Base-by-base conservation (phyloP, 1,140 invertebrate genomes). In the Lordiphosa stackelbergi region DNA sequence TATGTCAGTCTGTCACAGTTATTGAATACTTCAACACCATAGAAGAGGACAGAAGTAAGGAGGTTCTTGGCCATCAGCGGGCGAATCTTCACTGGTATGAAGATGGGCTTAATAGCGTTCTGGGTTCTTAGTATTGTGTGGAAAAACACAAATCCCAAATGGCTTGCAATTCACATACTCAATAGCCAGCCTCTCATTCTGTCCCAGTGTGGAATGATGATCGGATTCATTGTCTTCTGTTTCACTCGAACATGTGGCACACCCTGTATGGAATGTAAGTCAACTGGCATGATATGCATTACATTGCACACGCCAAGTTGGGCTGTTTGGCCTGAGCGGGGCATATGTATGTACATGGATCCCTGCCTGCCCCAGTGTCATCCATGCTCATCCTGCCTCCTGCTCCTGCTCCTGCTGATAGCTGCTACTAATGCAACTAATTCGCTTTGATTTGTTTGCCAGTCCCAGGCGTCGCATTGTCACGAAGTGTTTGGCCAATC, bases 371-470 rank as follows among this genome's bases (percentile, higher is more conserved):
- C 47, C 43, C 31, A 46, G 24, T 46, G 43, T 46, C 43, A 46
- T 46, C 43, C 43, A 49, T 19, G 28, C 35, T 34, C 22, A 46
- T 46, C 16, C 34, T 48, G 12, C 12, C 13, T 28, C 4, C 24
- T 46, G 52, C 13, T 35, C 24, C 22, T 22, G 36, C 51, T 49
- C 24, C 40, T 60, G 66, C 66, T 69, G 66, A 69, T 69, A 69
- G 66, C 66, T 69, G 66, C 66, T 66, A 69, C 66, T 69, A 69
- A 69, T 69, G 66, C 66, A 69, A 69, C 66, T 69, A 69, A 69
- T 69, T 69, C 66, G 66, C 66, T 69, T 69, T 69, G 66, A 69
- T 69, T 69, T 69, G 66, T 69, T 69, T 69, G 66, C 66, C 65
- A 66, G 66, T 40, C 53, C 11, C 53, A 46, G 51, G 36, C 52